Conservation (phyloP, 2,797 vertebrate species). For the Leptatherina wallacei region DNA sequence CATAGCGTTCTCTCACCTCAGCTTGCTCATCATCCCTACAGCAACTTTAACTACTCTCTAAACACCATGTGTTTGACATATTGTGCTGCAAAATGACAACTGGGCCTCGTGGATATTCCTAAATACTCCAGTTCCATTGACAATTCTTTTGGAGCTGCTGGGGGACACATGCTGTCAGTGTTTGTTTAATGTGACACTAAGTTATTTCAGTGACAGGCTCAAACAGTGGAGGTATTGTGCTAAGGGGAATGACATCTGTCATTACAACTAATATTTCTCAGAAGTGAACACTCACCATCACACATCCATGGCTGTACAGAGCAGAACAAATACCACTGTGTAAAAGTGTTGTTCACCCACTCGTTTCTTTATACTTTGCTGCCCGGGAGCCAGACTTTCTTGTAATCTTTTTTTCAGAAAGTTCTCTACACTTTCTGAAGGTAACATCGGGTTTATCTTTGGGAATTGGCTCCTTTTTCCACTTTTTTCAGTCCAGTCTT, state of each 20-base stretch:
- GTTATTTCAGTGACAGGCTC: slow-evolving; percentile 28
- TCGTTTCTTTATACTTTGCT: not conserved
- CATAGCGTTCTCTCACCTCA: slow-evolving; percentile 6
- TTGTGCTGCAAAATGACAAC: slow-evolving; percentile 38
- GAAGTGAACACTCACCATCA: not conserved
- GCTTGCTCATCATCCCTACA: slow-evolving; percentile 25
- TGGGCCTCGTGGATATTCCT: slow-evolving; percentile 27
- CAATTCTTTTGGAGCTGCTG: slow-evolving; percentile 2
- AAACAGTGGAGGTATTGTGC: slow-evolving; percentile 9
- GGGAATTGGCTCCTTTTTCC: not conserved
- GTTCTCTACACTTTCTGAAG: not conserved
- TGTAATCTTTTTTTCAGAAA: not conserved
- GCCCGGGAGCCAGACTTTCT: not conserved
- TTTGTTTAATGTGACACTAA: slow-evolving; percentile 14
- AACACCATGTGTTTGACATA: slow-evolving; percentile 39
- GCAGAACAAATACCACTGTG: not conserved
- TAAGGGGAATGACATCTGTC: slow-evolving; percentile 19
- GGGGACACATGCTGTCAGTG: not conserved
- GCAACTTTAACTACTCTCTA: slow-evolving; percentile 29
- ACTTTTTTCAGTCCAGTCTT: not conserved
- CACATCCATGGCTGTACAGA: not conserved
- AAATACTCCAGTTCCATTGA: slow-evolving; percentile 13
- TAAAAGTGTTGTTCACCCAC: too few relatives aligned
- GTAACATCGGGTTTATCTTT: not conserved
- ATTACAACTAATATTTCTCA: not conserved